Base-by-base conservation (phyloP, 2,113 vertebrate species). In the Arizona elegans region DNA sequence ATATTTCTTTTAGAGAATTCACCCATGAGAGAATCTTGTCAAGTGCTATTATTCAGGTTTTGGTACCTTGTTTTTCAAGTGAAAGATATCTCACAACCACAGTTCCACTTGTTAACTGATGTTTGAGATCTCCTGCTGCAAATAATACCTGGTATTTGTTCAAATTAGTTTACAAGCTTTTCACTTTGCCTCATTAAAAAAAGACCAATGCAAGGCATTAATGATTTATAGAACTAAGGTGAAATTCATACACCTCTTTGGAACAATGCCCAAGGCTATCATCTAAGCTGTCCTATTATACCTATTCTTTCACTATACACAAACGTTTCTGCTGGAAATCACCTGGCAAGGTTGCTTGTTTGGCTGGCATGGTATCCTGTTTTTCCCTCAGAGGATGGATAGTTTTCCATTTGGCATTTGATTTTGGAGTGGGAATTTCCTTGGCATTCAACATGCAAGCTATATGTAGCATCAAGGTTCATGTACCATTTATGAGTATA, bases 91-190 rank as follows among this genome's bases (percentile, higher is more conserved):
- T 96, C 94, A 87, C 70, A 96, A 95, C 93, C 81, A 94, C 95
- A 95, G 86, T 95, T 96, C 87, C 93, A 93, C 56, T 88, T 96
- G 93, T 0, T 94, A 91, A 94, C 54, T 95, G 91, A 95, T 96
- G 92, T 95, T 91, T 90, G 55, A 95, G 33, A 13, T 85, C 93
- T 86, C 55, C 93, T 94, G 85, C 87, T 95, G 88, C 56, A 90
- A 95, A 87, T 93, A 95, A 94, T 92, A 50, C 26, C 86, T 17
- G 92, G 23, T 43, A 94, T 95, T 97, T 95, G 92, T 94, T 97
- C 94, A 97, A 94, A 94, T 96, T 96, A 95, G 93, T 89, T 94
- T 96, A 96, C 94, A 97, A 95, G 86, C 3, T 95, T 95, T 89
- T 94, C 86, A 94, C 94, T 96, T 94, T 52, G 92, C 90, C 90